A percentile compares a stretch with the other conserved stretches of the same genome.
phyloP scores from a whole-genome alignment of 2,888 invertebrate species.

The Clistopyga incitator region DNA sequence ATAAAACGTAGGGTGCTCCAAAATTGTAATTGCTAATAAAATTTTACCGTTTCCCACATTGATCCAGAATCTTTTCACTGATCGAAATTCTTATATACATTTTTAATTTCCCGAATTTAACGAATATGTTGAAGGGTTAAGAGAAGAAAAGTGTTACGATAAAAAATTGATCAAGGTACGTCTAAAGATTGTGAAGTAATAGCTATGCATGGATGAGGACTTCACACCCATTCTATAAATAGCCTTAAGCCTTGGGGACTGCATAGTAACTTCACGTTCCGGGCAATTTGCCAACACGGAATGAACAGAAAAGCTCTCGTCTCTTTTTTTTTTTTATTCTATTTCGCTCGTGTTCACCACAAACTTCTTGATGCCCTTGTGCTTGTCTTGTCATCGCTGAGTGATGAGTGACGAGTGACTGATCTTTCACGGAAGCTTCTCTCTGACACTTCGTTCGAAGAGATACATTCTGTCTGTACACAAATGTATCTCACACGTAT shows the following conservation, averaged over 20 bases:
- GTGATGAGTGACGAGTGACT: constrained; percentile 23
- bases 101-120: too few relatives aligned
- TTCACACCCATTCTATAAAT: constrained; percentile 35
- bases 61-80: too few relatives aligned
- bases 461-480: constrained; percentile 2
- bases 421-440: constrained; percentile 2
- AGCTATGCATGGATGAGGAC: background rate
- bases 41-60: too few relatives aligned
- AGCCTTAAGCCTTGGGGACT: constrained; percentile 20
- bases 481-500: constrained; percentile 14
- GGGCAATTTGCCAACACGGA: constrained; percentile 40
- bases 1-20: too few relatives aligned
- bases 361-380: background rate
- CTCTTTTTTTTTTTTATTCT: background rate
- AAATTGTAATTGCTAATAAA: too few relatives aligned
- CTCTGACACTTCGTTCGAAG: background rate
- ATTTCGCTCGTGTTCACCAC: background rate
- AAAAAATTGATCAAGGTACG: constrained; percentile 9
- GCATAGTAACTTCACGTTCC: constrained; percentile 36
- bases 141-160: too few relatives aligned
- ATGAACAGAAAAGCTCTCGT: constrained; percentile 4
- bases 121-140: too few relatives aligned
- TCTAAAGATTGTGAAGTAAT: background rate
- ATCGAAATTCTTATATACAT: too few relatives aligned
- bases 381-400: background rate